phyloP scores from a whole-genome alignment of 2,888 invertebrate species.

The Dorcus parallelipipedus region DNA sequence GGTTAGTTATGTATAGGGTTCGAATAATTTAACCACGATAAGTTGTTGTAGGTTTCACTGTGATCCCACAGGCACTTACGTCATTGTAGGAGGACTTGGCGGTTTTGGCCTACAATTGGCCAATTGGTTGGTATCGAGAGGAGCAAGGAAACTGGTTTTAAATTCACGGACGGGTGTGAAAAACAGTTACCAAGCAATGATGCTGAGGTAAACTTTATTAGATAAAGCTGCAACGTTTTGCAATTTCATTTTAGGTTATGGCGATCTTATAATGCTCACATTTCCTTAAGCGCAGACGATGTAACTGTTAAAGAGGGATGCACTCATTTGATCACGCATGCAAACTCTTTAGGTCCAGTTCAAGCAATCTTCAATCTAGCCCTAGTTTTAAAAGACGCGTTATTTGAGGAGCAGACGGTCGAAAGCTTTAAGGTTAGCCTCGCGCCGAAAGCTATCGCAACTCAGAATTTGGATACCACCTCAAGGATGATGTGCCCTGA shows the following conservation, averaged over 20 bases:
- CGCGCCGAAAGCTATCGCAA: slow-evolving; percentile 79
- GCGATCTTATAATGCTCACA: slow-evolving; percentile 65
- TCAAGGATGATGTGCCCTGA: slow-evolving; percentile 58
- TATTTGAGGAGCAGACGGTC: slow-evolving; percentile 73
- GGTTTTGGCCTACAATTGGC: slow-evolving; percentile 89
- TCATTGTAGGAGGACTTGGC: slow-evolving; percentile 79
- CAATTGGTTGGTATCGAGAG: slow-evolving; percentile 81
- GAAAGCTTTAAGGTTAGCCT: slow-evolving; percentile 67
- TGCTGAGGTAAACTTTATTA: slow-evolving; percentile 55
- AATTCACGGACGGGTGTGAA: slow-evolving; percentile 76
- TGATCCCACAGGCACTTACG: slow-evolving; percentile 10
- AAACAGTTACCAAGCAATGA: slow-evolving; percentile 77
- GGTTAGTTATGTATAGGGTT: slow-evolving; percentile 17
- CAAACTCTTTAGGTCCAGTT: slow-evolving; percentile 63
- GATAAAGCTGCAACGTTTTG: neutral
- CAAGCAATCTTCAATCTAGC: slow-evolving; percentile 89
- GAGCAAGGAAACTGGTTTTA: slow-evolving; percentile 73
- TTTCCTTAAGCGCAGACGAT: slow-evolving; percentile 69
- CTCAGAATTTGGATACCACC: slow-evolving; percentile 69
- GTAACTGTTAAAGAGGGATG: slow-evolving; percentile 70
- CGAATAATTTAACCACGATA: neutral
- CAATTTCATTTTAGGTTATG: slow-evolving; percentile 46
- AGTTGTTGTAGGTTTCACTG: slow-evolving; percentile 44
- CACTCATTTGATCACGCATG: slow-evolving; percentile 62
- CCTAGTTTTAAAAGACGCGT: slow-evolving; percentile 70